Evolutionary conservation across 2,888 invertebrate genomes (phyloP).

Genomic region (Eudemis profundana): DNA sequence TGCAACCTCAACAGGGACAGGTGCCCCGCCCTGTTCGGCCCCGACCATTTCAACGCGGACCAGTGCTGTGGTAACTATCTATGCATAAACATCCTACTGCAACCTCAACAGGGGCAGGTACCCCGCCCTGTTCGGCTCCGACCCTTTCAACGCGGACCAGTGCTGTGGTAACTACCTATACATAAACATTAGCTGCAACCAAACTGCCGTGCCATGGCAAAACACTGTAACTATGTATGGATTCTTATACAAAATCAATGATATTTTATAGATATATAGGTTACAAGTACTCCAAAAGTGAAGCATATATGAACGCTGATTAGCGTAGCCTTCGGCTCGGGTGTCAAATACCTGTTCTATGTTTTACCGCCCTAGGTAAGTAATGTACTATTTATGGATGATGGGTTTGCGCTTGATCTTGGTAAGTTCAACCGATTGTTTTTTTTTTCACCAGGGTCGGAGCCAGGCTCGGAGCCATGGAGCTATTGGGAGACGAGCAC

Average conservation of each 20-base stretch:
- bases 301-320: too few species aligned
- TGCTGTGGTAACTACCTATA: not conserved
- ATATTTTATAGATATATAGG: too few species aligned
- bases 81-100: not conserved
- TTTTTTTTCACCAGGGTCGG: not conserved
- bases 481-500: conserved; percentile 3
- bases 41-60: not conserved
- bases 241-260: too few species aligned
- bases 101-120: not conserved
- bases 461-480: conserved; percentile 12
- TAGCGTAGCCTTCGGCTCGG: too few species aligned
- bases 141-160: not conserved
- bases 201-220: too few species aligned
- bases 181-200: not conserved
- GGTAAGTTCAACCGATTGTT: conserved; percentile 48
- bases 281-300: too few species aligned
- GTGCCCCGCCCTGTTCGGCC: conserved; percentile 3
- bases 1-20: not conserved
- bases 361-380: too few species aligned
- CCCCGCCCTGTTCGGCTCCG: conserved; percentile 1
- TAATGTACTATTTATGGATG: too few species aligned
- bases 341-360: too few species aligned
- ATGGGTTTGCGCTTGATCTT: too few species aligned
- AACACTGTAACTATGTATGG: too few species aligned
- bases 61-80: conserved; percentile 1